A percentile compares a stretch with the other conserved stretches of the same genome.
phyloP scores from a whole-genome alignment of 2,797 vertebrate genomes.

The Setipinna tenuifilis region DNA sequence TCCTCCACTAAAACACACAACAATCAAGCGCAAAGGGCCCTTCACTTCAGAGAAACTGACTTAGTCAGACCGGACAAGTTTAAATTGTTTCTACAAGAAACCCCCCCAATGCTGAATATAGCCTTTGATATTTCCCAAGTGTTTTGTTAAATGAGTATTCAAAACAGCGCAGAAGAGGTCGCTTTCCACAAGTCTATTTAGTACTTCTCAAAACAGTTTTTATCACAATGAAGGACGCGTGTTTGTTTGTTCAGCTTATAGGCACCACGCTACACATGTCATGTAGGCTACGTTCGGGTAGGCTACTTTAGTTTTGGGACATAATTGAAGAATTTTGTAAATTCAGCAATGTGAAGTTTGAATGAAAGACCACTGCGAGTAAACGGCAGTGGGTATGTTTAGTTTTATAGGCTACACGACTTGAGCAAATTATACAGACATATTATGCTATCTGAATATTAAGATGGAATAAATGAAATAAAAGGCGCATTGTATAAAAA shows the following conservation, averaged over 20 bases:
- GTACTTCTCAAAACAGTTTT: neutral
- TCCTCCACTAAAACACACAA: conserved; percentile 56
- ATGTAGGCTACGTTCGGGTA: neutral
- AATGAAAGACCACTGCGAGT: too few species aligned
- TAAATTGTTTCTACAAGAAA: conserved; percentile 17
- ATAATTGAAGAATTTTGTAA: too few species aligned
- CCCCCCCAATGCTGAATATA: conserved; percentile 16
- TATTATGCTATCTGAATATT: too few species aligned
- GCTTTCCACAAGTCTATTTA: neutral
- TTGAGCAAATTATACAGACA: too few species aligned
- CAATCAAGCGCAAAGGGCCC: conserved; percentile 39
- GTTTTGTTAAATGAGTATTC: conserved; percentile 10
- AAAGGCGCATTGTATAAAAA: too few species aligned
- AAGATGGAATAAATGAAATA: too few species aligned
- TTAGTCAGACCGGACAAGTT: conserved; percentile 12
- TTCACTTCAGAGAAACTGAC: conserved; percentile 31
- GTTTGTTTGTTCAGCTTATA: neutral
- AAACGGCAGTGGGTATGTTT: too few species aligned
- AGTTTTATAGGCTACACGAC: too few species aligned
- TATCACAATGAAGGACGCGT: neutral
- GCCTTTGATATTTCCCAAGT: conserved; percentile 17
- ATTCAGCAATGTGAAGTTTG: too few species aligned
- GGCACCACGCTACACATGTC: neutral
- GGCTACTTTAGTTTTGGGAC: too few species aligned
- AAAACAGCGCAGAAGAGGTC: neutral